phyloP scores from a whole-genome alignment of 2,888 invertebrate species.

The Ormyrus thymus region DNA sequence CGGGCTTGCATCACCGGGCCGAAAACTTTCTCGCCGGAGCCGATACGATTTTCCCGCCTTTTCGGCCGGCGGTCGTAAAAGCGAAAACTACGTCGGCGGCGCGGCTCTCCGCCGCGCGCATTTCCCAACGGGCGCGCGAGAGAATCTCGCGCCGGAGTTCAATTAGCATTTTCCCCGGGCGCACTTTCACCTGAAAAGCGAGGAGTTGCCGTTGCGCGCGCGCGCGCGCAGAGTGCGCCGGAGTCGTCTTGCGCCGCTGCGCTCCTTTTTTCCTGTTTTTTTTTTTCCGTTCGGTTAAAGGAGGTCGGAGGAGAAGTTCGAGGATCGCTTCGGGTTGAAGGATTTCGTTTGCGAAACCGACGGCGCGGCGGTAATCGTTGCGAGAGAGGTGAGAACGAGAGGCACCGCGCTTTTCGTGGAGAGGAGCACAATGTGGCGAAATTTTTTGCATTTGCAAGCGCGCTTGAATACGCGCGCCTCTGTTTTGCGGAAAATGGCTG shows the following conservation, averaged over 20 bases:
- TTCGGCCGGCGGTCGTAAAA: not conserved
- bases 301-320: too few relatives aligned
- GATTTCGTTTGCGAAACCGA: too few relatives aligned
- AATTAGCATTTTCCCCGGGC: constrained; percentile 40
- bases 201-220: constrained; percentile 19
- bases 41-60: too few relatives aligned
- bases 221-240: not conserved
- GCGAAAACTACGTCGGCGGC: not conserved
- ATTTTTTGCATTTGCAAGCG: too few relatives aligned
- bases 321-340: too few relatives aligned
- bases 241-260: constrained; percentile 12
- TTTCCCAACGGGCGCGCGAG: constrained; percentile 12
- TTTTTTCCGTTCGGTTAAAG: too few relatives aligned
- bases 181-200: constrained; percentile 46
- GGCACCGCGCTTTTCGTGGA: too few relatives aligned
- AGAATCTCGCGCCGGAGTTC: constrained; percentile 7
- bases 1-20: not conserved
- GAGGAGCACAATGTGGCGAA: too few relatives aligned
- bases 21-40: constrained; percentile 1
- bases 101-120: not conserved
- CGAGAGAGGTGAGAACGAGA: too few relatives aligned
- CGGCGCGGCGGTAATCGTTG: too few relatives aligned
- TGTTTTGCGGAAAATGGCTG: too few relatives aligned
- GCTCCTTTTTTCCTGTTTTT: not conserved
- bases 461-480: too few relatives aligned